Evolutionary conservation across 2,888 invertebrate genomes (phyloP), one percentile per base, ranked within the genome.

Genomic region (Podotricha telesiphe): DNA sequence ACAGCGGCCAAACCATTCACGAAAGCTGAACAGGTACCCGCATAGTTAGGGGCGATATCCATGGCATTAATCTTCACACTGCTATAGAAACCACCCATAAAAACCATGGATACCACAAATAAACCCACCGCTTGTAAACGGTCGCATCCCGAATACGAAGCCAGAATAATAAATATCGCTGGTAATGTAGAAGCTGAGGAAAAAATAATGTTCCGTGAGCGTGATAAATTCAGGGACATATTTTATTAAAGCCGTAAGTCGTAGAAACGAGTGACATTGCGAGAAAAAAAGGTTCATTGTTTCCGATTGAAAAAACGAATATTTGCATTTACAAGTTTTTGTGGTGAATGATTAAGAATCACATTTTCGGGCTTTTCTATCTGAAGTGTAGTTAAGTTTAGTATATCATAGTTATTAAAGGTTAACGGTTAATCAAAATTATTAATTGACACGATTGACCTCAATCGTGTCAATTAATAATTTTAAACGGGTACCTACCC

Each of bases 21-120:
- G 42, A 95, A 90, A 0, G 95, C 95, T 79, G 95, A 95, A 50
- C 95, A 87, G 0, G 94, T 94, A 0, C 95, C 95, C 0, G 95
- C 94, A 75, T 94, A 95, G 79, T 95, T 95, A 0, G 95, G 94
- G 0, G 94, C 94, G 34, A 95, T 88, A 78, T 95, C 95, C 83
- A 95, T 89, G 4, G 94, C 94, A 81, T 95, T 95, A 66, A 95
- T 95, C 82, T 95, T 95, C 78, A 95, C 94, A 69, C 95, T 95
- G 76, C 95, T 94, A 79, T 95, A 96, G 83, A 94, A 96, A 0
- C 95, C 94, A 1, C 95, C 96, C 95, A 95, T 95, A 71, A 95
- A 94, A 45, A 94, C 94, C 94, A 95, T 94, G 40, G 92, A 94
- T 40, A 94, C 82, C 64, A 95, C 94, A 80, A 95, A 94, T 68